Base-by-base conservation (phyloP, 2,797 vertebrate genomes). In the Macropodus opercularis region DNA sequence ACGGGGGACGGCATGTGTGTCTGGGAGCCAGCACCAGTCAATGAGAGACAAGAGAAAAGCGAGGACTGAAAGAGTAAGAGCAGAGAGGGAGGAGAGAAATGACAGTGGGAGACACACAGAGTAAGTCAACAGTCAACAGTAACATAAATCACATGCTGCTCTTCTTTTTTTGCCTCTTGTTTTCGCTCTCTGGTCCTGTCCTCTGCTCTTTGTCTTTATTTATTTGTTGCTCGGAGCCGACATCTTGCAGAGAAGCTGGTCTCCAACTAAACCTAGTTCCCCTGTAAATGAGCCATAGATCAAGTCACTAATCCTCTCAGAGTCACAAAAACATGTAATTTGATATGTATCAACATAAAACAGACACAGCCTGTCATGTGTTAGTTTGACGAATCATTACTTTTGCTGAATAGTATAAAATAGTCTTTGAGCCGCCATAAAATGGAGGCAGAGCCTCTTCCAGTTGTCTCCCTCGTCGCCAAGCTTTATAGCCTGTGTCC, bases 81-180 rank as follows among this genome's bases (percentile, higher is more conserved):
- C 57, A 78, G 50, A 64, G 7, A 55, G 52, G 34, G 69, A 51
- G 26, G 24, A 59, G 56, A 71, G 49, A 66, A 55, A 64, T 18
- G 19, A 49, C 61, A 56, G 29, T 14, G 19, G 75, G 53, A 69
- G 59, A 43, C 41, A 46, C 34, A 14, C 17, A 71, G 60, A 64
- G 59, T n/a, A 42, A 59, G 72, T 67, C 67, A 74, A 50, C 51
- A 71, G 57, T 81, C 71, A 77, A 59, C 81, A 72, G 18, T 51
- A 39, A 54, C 69, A 75, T 86, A 77, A 88, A 86, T 87, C 71
- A 73, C 48, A 23, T 8, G 32, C 53, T 31, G 1, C 29, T 72
- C 42, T 40, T 24, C 27, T 22, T 54, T 60, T 48, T 59, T 51
- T 41, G 17, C 11, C 57, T 55, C 3, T 52, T 48, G 34, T 63